Base-by-base conservation (phyloP, 2,113 vertebrate species). In the Paratilapia polleni region DNA sequence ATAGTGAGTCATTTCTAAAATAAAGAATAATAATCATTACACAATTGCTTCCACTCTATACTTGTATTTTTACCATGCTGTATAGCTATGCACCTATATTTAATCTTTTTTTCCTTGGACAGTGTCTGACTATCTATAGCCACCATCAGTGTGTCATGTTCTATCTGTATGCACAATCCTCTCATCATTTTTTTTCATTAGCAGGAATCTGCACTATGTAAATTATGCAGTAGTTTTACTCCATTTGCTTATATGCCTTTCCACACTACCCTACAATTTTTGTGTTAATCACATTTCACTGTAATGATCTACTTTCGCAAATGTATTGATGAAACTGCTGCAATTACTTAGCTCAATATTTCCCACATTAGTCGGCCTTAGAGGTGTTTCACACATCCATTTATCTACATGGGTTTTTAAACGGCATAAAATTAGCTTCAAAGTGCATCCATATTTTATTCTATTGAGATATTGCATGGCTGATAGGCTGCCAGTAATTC, bases 261-360 rank as follows among this genome's bases (percentile, higher is more conserved):
- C 28, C 61, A 43, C 83, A 63, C 86, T 38, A 66, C 80, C 78
- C 59, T 54, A 54, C 90, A 90, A 93, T 89, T 89, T 92, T 77
- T 80, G 87, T 87, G 93, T 93, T 95, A 95, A 94, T 95, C 94
- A 95, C 93, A 93, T 91, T 89, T 94, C 81, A 52, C 90, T 78
- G 61, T 92, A 92, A 94, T 93, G 93, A 94, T 93, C 88, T 87
- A 89, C 92, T 93, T 94, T 93, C 92, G 84, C 8, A 49, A 84
- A 91, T 89, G 87, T 94, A 94, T 94, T 91, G 94, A 95, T 92
- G 92, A 93, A 95, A 94, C 82, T 84, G 79, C 87, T 83, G 89
- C 93, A 95, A 95, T 95, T 94, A 95, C 93, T 94, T 94, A 93
- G 93, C 93, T 95, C 94, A 90, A 95, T 95, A 95, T 91, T 95